Conservation (phyloP, 2,113 vertebrate genomes). For the Campylomormyrus tamandua region DNA sequence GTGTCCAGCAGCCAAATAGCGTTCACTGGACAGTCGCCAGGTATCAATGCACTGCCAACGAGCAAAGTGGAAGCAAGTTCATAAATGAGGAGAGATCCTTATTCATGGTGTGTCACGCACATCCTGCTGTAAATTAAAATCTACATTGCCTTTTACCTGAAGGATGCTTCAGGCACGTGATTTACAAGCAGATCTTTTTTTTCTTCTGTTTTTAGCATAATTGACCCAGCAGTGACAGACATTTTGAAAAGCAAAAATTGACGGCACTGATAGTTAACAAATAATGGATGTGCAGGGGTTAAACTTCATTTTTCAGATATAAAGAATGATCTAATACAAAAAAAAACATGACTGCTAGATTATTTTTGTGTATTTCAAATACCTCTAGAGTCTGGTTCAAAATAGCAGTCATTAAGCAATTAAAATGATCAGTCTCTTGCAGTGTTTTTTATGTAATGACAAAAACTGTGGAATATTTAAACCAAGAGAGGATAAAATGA, state of each 20-base stretch:
- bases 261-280: neutral
- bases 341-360: neutral
- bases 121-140: neutral
- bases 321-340: neutral
- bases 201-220: neutral
- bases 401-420: neutral
- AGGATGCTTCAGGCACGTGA: neutral
- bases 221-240: too few relatives aligned
- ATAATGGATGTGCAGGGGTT: neutral
- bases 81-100: fast-evolving
- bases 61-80: constrained; percentile 12
- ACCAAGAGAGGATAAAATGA: neutral
- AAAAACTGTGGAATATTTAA: neutral
- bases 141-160: neutral
- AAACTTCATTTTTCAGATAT: neutral
- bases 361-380: neutral
- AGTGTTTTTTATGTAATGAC: neutral
- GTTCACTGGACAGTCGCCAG: constrained; percentile 33
- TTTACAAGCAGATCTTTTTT: neutral
- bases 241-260: neutral
- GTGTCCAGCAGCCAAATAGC: constrained; percentile 48
- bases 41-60: constrained; percentile 31
- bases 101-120: neutral
- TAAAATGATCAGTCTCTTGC: neutral
- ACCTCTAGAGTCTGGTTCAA: neutral